Evolutionary conservation across 2,113 vertebrate species (phyloP), one percentile per base, ranked within the genome.

Genomic region (Thamnophis sirtalis): DNA sequence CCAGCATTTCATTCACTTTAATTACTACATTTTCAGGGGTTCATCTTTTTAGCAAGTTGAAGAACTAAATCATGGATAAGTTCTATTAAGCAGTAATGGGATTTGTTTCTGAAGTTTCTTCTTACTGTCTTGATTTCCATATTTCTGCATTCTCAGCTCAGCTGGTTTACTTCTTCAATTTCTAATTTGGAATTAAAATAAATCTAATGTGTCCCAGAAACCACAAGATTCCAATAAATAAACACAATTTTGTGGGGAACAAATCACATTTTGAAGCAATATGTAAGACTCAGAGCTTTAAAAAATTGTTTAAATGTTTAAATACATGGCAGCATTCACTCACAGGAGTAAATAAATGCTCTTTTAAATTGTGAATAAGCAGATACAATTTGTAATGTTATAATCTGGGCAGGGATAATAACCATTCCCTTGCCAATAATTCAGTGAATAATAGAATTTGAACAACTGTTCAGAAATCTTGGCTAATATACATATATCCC

Each of bases 211-310:
- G 92, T 63, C 88, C 50, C 85, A 49, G 21, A 87, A 95, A 9
- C 94, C 56, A 63, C 1, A 49, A 54, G 91, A 48, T 86, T 19
- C 84, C 51, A 43, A 38, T 91, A 43, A 85, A 58, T 85, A 43
- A 91, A 91, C 49, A 90, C 49, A 15, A 90, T 54, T 22, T 6
- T 33, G 15, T 84, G 28, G 6, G n/a, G 84, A 63, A 1, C 50
- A 24, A 86, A 84, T 93, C 92, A 95, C 92, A 92, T 38, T 33
- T 49, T 84, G 26, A 58, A 10, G 49, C 90, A 92, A 93, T 51
- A 22, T 28, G 1, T 26, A 58, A 93, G 26, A 26, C 11, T n/a
- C n/a, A n/a, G n/a, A n/a, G n/a, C n/a, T n/a, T n/a, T n/a, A n/a
- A n/a, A 80, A 21, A 43, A 80, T 43, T 38, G 33, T 80, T 80